Evolutionary conservation across 2,113 vertebrate genomes (phyloP), one percentile per base, ranked within the genome.

Genomic region (Sciurus niger): DNA sequence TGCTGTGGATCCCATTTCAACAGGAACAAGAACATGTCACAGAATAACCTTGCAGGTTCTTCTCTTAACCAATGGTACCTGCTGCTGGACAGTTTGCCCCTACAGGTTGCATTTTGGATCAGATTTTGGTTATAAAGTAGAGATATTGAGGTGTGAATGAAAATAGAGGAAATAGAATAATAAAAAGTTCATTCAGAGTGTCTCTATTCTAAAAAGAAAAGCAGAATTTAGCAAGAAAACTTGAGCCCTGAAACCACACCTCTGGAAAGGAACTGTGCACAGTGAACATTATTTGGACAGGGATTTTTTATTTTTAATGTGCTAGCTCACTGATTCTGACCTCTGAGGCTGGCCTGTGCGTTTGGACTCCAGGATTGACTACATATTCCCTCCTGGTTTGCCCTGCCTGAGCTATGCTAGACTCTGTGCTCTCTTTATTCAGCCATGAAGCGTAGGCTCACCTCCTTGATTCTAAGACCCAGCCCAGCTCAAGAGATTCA

Each of bases 71-170:
- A 92, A 95, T 14, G 70, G 48, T 84, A 22, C 18, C 51, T 92
- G 97, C 55, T 70, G 68, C 95, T 93, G 73, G 67, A 85, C 32
- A 78, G 32, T 43, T 79, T 94, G 74, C 32, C 40, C 46, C 77
- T 77, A 78, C 55, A 78, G 32, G 51, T 79, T 96, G 53, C 95
- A 82, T 85, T 83, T 77, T 77, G 58, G 55, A 89, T 84, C 51
- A 60, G 90, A 97, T 96, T 98, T 98, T 98, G 95, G 98, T 94
- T 97, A 96, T 73, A 87, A 98, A 98, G 89, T 84, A 97, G 92
- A 98, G 96, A 97, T 96, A 97, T 79, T 97, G 93, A 98, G 90
- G 53, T 34, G 90, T 97, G 95, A 97, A 90, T 97, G 92, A 87
- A 98, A 98, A 98, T 96, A 97, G 97, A 93, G 86, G 86, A 77